Percentiles rank a stretch among this genome's conserved stretches.
Conservation (phyloP, 2,797 vertebrate species). For the Anguilla obscura region DNA sequence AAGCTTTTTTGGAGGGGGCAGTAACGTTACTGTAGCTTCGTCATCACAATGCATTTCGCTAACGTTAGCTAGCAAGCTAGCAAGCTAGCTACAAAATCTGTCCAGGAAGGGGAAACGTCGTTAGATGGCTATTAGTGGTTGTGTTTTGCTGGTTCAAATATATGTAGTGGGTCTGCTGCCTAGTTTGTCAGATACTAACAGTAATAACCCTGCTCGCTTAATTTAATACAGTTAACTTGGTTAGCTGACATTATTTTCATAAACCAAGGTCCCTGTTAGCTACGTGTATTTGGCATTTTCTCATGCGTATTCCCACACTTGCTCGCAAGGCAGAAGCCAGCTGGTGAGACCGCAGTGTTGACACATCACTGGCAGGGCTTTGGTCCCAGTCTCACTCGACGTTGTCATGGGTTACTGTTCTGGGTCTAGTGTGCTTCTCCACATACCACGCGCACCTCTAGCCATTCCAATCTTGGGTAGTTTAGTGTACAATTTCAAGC, state of each 20-base stretch:
- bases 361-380: background rate
- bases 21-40: conserved; percentile 21
- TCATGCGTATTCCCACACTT: background rate
- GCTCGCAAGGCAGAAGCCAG: background rate
- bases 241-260: background rate
- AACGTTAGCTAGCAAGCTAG: conserved; percentile 63
- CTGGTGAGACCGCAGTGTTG: background rate
- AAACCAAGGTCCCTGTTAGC: background rate
- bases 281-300: background rate
- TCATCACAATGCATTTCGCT: conserved; percentile 31
- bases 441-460: no score
- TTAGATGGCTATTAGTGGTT: background rate
- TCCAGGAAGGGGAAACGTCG: conserved; percentile 37
- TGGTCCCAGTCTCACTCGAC: background rate
- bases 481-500: background rate
- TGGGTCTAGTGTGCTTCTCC: background rate
- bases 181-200: background rate
- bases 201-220: background rate
- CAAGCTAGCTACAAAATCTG: conserved; percentile 55
- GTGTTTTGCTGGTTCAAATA: background rate
- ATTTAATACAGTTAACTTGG: background rate
- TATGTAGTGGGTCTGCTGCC: background rate
- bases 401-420: background rate
- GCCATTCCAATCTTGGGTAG: no score
- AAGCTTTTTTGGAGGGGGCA: background rate